Evolutionary conservation across 2,113 vertebrate species (phyloP), one percentile per base, ranked within the genome.

Genomic region (Penelope pileata): DNA sequence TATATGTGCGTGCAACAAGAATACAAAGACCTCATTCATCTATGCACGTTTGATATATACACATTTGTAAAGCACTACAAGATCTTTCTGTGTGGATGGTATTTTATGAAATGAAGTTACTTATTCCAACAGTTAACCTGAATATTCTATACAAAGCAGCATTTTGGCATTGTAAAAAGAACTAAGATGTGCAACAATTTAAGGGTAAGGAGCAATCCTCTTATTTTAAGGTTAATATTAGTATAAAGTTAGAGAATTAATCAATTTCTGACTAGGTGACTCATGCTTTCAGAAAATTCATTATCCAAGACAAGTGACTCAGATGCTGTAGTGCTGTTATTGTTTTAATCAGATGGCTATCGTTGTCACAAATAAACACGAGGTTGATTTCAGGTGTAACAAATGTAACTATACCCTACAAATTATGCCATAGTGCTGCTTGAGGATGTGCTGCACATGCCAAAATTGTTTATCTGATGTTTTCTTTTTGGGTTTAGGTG

Each of bases 401-500:
- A 62, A 67, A 79, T 56, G 42, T 69, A 63, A 11, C 85, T 91
- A n/a, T 77, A 56, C 10, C 16, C 68, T 69, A 68, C 21, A 80
- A 51, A 63, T 74, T 34, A 48, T 56, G 29, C n/a, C 53, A 76
- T 16, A 24, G 12, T 45, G n/a, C 56, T 84, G 38, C 18, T n/a
- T 38, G 56, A 89, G 53, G 56, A 34, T 8, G 0, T 81, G 38
- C 66, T 86, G 42, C 0, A 2, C 10, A 6, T 51, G 38, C 16
- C 36, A 15, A 4, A 12, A 67, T 47, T 78, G 89, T 80, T 69
- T 45, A 63, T 78, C 29, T 78, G 53, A 51, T 50, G 10, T 50
- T 81, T 27, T 89, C 14, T 34, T 88, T 84, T 24, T 75, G 97
- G 96, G 92, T 95, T 97, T 98, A 67, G 97, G 96, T 77, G 97